A percentile compares a stretch with the other conserved stretches of the same genome.
Conservation (phyloP, 2,113 vertebrate genomes). For the Suncus etruscus region DNA sequence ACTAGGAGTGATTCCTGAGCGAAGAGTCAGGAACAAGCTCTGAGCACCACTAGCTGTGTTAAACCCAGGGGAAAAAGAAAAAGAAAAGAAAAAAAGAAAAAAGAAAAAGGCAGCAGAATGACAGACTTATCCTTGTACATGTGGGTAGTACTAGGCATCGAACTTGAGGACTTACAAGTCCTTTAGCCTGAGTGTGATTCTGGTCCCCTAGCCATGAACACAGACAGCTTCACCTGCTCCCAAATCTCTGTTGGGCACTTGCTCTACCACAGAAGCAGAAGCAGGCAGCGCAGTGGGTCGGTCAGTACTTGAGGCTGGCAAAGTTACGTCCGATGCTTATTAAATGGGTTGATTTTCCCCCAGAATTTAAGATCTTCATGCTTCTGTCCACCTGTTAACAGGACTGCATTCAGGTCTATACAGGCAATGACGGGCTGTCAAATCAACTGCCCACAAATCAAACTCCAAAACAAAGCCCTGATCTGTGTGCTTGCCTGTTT, state of each 20-base stretch:
- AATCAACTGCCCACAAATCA: background rate
- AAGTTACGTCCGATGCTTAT: background rate
- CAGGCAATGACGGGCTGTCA: background rate
- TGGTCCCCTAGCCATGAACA: background rate
- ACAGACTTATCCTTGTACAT: background rate
- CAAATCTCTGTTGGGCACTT: background rate
- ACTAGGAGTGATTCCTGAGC: no score
- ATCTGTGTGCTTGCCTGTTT: constrained; percentile 31
- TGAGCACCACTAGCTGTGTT: no score
- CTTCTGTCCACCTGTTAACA: constrained; percentile 4
- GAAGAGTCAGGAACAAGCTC: no score
- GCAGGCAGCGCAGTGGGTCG: background rate
- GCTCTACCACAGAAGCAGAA: background rate
- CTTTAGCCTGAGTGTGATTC: no score
- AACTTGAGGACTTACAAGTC: no score
- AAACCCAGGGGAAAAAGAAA: no score
- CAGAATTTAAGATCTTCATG: background rate
- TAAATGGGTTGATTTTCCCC: background rate
- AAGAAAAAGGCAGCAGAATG: background rate
- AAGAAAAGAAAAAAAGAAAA: background rate
- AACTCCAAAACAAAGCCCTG: no score
- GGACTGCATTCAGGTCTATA: background rate
- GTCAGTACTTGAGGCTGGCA: background rate
- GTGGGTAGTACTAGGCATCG: no score
- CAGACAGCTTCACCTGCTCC: background rate